Evolutionary conservation across 1,140 invertebrate genomes (phyloP).

Genomic region (Prorops nasuta): DNA sequence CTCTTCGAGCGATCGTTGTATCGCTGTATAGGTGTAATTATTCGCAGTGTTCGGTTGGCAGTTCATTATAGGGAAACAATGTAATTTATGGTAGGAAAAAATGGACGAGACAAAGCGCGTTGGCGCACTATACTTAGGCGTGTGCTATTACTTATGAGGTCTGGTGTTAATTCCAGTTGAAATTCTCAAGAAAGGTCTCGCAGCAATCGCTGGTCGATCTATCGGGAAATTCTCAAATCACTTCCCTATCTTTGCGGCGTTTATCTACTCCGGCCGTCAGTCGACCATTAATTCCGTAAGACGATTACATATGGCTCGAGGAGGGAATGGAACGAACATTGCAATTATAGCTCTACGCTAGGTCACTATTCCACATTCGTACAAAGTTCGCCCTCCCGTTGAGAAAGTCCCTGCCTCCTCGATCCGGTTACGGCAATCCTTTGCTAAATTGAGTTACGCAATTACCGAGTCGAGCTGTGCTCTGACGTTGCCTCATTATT

Average conservation of each 20-base stretch:
- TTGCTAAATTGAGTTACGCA: slow-evolving; percentile 16
- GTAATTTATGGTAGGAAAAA: no score
- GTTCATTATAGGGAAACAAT: no score
- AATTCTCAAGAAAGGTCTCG: no score
- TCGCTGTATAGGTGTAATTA: no score
- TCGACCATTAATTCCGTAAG: slow-evolving; percentile 15
- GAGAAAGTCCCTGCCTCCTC: slow-evolving; percentile 8
- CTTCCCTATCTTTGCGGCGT: neutral
- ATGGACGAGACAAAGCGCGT: no score
- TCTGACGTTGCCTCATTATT: no score
- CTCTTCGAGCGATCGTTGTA: no score
- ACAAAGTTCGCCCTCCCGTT: neutral
- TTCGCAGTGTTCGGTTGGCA: no score
- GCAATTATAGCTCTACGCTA: slow-evolving; percentile 7
- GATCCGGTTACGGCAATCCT: slow-evolving; percentile 12
- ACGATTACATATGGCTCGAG: neutral
- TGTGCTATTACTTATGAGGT: no score
- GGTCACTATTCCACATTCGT: slow-evolving; percentile 14
- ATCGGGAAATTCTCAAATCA: neutral
- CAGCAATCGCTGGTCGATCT: no score
- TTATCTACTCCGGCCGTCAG: neutral
- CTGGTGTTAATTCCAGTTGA: no score
- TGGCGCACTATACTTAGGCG: no score
- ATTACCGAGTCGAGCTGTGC: neutral
- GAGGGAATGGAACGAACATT: neutral